Base-by-base conservation (phyloP, 1,140 invertebrate species). In the Nephotettix cincticeps region DNA sequence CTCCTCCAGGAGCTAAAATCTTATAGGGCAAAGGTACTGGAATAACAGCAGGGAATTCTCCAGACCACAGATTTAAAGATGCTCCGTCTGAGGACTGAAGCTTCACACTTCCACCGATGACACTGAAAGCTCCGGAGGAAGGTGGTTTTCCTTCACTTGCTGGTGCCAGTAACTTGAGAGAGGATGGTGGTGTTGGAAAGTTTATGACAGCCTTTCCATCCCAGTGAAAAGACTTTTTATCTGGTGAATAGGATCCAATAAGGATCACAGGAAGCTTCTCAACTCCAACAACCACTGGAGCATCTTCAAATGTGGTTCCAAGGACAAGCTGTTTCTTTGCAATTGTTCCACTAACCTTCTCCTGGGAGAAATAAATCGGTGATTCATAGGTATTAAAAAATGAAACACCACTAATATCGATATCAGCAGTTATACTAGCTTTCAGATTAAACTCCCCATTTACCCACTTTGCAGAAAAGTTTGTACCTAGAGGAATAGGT, bases 211-310 rank as follows among this genome's bases (percentile, higher is more conserved):
- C 27, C 14, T 65, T 27, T n/a, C 61, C 61, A 11, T 27, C 3
- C 61, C 61, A 65, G 23, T 13, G 11, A 32, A 65, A 65, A 21
- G 14, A 25, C 1, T 14, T 65, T 32, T 65, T 65, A 65, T 65
- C 61, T 13, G 61, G 17, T 1, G 61, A 30, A 32, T 65, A 65
- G 11, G 28, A 23, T n/a, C 40, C 40, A 25, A 23, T 27, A 25
- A 69, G 36, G 19, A 69, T 69, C 3, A 69, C 29, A 28, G 68
- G 68, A 28, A 69, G 29, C 29, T 69, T 69, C 21, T 56, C 47
- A 54, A 21, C 17, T 23, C 54, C 68, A 51, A 36, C 19, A 30
- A 58, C 23, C 14, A 13, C n/a, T 28, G 68, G 47, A 9, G 45
- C n/a, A 69, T 27, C 28, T 14, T 54, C 30, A 0, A 14, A 19